phyloP scores from a whole-genome alignment of 1,140 invertebrate genomes.

The Drosophila watanabei region DNA sequence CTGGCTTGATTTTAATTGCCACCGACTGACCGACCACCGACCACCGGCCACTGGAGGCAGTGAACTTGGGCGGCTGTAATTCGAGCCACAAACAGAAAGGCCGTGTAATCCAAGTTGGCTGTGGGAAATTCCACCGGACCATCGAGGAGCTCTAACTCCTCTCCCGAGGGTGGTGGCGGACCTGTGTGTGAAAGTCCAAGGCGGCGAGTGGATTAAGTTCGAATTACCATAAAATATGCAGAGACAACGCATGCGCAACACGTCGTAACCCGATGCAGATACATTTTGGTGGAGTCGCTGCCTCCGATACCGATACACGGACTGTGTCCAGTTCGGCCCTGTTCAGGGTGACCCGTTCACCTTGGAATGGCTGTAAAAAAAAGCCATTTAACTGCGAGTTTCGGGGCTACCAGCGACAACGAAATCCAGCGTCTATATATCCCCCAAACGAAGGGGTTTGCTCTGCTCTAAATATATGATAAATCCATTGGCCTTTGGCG shows the following conservation, averaged over 20 bases:
- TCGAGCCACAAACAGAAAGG: conserved; percentile 58
- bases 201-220: conserved; percentile 55
- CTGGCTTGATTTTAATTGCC: conserved; percentile 66
- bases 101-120: conserved; percentile 57
- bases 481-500: conserved; percentile 51
- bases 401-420: conserved; percentile 51
- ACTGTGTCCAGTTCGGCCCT: conserved; percentile 32
- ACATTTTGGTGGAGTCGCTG: conserved; percentile 26
- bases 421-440: conserved; percentile 53
- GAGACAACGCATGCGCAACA: conserved; percentile 72
- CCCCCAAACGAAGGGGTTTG: conserved; percentile 19
- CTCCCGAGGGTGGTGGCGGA: conserved; percentile 12
- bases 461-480: conserved; percentile 25
- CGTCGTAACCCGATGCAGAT: conserved; percentile 61
- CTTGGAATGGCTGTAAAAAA: conserved; percentile 47
- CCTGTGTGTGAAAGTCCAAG: conserved; percentile 60
- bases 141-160: conserved; percentile 32
- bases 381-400: conserved; percentile 61
- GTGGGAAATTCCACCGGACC: conserved; percentile 65
- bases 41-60: conserved; percentile 39
- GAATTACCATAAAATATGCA: conserved; percentile 79
- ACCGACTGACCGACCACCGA: conserved; percentile 16
- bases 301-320: conserved; percentile 43
- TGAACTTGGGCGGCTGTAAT: conserved; percentile 69
- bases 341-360: conserved; percentile 60